Evolutionary conservation across 2,113 vertebrate species (phyloP).

Genomic region (Heterotilapia buettikoferi): DNA sequence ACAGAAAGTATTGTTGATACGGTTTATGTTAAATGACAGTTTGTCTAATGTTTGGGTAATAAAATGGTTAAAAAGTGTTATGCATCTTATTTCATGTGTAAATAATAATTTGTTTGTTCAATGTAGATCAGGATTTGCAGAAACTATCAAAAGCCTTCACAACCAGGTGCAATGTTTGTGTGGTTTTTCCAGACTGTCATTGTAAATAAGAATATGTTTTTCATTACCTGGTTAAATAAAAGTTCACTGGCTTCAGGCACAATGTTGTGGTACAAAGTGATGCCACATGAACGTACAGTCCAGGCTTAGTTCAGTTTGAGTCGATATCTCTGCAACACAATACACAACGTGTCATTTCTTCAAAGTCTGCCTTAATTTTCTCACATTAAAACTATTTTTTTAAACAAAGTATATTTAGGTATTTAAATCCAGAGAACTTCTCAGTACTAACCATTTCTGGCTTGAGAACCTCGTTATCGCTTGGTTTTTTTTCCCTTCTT

Average conservation of each 20-base stretch:
- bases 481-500: not conserved
- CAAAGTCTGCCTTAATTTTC: rapidly evolving
- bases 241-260: not conserved
- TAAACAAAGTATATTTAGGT: not conserved
- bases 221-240: not conserved
- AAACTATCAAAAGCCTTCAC: not conserved
- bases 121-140: not conserved
- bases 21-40: not conserved
- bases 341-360: not conserved
- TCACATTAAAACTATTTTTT: not conserved
- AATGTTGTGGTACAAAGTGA: not conserved
- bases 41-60: not conserved
- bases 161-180: rapidly evolving
- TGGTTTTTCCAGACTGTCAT: rapidly evolving
- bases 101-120: rapidly evolving
- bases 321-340: not conserved
- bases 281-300: not conserved
- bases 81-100: not conserved
- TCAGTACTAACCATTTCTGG: rapidly evolving
- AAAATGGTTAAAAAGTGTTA: not conserved
- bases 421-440: not conserved
- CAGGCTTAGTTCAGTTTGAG: not conserved
- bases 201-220: not conserved
- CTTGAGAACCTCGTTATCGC: not conserved
- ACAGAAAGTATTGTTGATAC: not conserved